Evolutionary conservation across 1,140 invertebrate species (phyloP).

Genomic region (Chironomus tepperi): DNA sequence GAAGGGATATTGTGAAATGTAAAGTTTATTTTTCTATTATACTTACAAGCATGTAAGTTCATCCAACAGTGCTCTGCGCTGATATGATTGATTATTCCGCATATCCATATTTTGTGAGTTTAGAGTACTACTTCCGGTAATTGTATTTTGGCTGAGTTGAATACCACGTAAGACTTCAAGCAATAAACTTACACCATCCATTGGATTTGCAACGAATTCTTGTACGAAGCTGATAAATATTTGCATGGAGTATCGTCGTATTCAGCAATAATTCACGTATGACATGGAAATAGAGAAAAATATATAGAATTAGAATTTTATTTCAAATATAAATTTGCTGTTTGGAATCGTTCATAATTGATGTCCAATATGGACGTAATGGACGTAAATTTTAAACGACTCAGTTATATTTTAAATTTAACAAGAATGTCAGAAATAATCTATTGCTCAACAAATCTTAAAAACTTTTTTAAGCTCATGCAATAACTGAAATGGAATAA

Average conservation of each 20-base stretch:
- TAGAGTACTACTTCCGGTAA: constrained; percentile 36
- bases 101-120: constrained; percentile 41
- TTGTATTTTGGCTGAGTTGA: constrained; percentile 56
- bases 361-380: too few relatives aligned
- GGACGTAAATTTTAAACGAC: too few relatives aligned
- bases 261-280: too few relatives aligned
- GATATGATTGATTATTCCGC: constrained; percentile 46
- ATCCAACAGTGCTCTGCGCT: constrained; percentile 66
- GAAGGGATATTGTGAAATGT: constrained; percentile 25
- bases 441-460: too few relatives aligned
- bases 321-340: too few relatives aligned
- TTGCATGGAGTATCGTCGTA: too few relatives aligned
- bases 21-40: neutral
- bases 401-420: too few relatives aligned
- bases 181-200: constrained; percentile 71
- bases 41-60: constrained; percentile 74
- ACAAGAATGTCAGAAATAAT: neutral
- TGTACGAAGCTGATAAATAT: constrained; percentile 69
- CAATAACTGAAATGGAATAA: too few relatives aligned
- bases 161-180: constrained; percentile 76
- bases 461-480: too few relatives aligned
- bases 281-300: too few relatives aligned
- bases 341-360: too few relatives aligned
- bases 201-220: constrained; percentile 74
- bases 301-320: too few relatives aligned